A percentile compares a stretch with the other conserved stretches of the same genome.
Conservation (phyloP, 2,113 vertebrate genomes). For the Suncus etruscus region DNA sequence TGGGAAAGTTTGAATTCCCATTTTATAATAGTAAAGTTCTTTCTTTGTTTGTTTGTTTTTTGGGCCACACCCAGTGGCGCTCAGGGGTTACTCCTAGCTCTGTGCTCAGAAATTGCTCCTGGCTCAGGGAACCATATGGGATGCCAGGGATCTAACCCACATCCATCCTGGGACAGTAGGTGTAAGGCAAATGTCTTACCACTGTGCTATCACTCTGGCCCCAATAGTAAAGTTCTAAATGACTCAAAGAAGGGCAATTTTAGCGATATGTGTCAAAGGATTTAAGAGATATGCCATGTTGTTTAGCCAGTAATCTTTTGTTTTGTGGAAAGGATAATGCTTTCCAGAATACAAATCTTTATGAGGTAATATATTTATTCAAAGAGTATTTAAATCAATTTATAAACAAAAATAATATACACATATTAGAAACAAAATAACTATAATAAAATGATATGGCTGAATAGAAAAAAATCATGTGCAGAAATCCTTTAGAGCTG, state of each 20-base stretch:
- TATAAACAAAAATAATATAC: not conserved
- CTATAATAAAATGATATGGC: not conserved
- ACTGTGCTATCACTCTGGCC: no score
- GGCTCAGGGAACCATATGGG: no score
- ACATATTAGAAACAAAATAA: not conserved
- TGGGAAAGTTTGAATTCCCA: not conserved
- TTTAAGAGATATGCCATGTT: not conserved
- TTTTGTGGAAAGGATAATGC: not conserved
- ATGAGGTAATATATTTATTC: not conserved
- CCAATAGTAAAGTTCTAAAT: not conserved
- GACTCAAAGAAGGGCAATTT: not conserved
- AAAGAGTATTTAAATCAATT: not conserved
- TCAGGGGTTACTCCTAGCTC: no score
- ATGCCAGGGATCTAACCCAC: no score
- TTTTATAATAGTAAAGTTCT: not conserved
- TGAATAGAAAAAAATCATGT: not conserved
- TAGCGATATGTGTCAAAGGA: not conserved
- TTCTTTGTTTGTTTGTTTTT: no score
- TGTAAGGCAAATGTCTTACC: no score
- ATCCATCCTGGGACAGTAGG: no score
- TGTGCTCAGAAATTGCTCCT: no score
- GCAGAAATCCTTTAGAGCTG: not conserved
- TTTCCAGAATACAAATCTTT: not conserved
- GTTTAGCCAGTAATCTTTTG: not conserved
- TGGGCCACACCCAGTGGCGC: no score